Evolutionary conservation across 2,113 vertebrate species (phyloP).

Genomic region (Etia nguti): DNA sequence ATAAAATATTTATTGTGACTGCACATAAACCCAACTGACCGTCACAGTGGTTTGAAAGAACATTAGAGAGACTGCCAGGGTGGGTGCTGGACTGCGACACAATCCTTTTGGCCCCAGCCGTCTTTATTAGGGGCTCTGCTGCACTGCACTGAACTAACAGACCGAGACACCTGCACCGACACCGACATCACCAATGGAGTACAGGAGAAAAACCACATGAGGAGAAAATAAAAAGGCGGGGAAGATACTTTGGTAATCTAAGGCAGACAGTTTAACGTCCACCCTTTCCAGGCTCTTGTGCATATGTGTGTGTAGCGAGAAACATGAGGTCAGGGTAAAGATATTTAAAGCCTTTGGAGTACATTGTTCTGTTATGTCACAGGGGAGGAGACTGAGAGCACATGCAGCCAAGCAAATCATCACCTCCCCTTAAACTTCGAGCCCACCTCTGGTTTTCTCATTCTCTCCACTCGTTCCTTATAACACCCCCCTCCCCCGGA

Average conservation of each 20-base stretch:
- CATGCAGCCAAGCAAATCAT: constrained; percentile 61
- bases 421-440: constrained; percentile 49
- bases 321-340: constrained; percentile 67
- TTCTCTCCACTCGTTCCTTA: constrained; percentile 17
- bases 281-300: constrained; percentile 14
- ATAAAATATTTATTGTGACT: constrained; percentile 74
- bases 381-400: constrained; percentile 41
- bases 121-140: constrained; percentile 52
- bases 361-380: constrained; percentile 66
- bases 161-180: constrained; percentile 47
- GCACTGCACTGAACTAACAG: constrained; percentile 36
- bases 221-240: neutral
- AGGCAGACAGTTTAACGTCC: constrained; percentile 36
- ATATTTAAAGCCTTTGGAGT: constrained; percentile 65
- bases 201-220: neutral
- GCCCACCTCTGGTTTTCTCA: constrained; percentile 49
- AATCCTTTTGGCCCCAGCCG: constrained; percentile 36
- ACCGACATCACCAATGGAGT: neutral
- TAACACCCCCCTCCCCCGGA: neutral
- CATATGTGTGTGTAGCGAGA: neutral
- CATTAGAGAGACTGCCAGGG: constrained; percentile 40
- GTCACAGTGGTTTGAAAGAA: constrained; percentile 57
- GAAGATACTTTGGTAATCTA: constrained; percentile 7
- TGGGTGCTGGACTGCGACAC: constrained; percentile 32
- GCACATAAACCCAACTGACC: constrained; percentile 62